Evolutionary conservation across 2,797 vertebrate species (phyloP), one percentile per base, ranked within the genome.

Genomic region (Urosaurus nigricauda): DNA sequence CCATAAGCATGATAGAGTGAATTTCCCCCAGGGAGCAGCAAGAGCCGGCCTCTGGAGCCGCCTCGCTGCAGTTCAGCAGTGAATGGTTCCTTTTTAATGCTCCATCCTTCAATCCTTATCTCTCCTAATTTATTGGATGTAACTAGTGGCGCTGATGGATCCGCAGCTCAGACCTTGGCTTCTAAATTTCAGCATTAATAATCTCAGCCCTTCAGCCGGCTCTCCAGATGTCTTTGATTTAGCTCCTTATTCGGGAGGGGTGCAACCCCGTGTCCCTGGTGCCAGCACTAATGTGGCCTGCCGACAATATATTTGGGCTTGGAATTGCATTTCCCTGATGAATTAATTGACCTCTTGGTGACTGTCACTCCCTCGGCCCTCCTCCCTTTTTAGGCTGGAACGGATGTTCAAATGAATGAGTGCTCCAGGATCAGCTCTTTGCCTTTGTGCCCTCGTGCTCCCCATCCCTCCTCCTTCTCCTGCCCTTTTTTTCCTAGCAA

Each of bases 141-240:
- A 96, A 96, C 97, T 96, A 96, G 85, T 95, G 95, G 96, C 88
- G 79, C 96, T 96, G 97, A 96, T 96, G 91, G 95, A 97, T 98
- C 97, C 95, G 96, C 96, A 96, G 97, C 97, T 96, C 91, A 97
- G 97, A 97, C 98, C 97, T 97, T 97, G 97, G 97, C 96, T 97
- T 97, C 97, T 97, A 97, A 97, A 96, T 97, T 96, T 97, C 94
- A 90, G 96, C 96, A 98, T 98, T 97, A 98, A 98, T 98, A 97
- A 97, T 96, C 96, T 96, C 95, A 93, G 90, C 88, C 93, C 95
- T 79, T 90, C 91, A 89, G 95, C 95, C 93, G 95, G 94, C 94
- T 96, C 96, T 96, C 96, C 96, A 96, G 97, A 97, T 95, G 96
- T 94, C 96, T 97, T 95, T 94, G 96, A 94, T 97, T 97, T 96